Conservation (phyloP, 2,888 invertebrate genomes). For the Phasia obesa region DNA sequence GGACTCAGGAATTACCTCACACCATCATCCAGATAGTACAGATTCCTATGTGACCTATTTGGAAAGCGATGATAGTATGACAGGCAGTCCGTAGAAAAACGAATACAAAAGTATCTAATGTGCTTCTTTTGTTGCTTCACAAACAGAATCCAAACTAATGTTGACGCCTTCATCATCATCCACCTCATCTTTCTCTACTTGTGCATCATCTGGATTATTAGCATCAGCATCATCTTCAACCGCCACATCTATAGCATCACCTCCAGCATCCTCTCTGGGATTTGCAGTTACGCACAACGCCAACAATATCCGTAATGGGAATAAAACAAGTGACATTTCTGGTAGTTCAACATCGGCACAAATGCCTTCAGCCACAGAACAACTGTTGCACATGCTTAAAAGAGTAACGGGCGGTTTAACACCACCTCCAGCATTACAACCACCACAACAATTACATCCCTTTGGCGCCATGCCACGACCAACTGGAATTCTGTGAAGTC, state of each 20-base stretch:
- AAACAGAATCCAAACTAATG: conserved; percentile 82
- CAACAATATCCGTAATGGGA: conserved; percentile 38
- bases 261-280: conserved; percentile 74
- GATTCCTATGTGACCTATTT: conserved; percentile 96
- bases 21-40: conserved; percentile 90
- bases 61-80: conserved; percentile 92
- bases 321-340: conserved; percentile 26
- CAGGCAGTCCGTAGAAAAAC: conserved; percentile 87
- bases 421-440: conserved; percentile 56
- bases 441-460: conserved; percentile 51
- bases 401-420: conserved; percentile 77
- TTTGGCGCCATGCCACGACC: not conserved
- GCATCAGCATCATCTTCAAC: conserved; percentile 76
- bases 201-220: conserved; percentile 56
- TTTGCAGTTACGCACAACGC: conserved; percentile 40
- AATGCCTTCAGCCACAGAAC: conserved; percentile 80
- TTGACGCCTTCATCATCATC: conserved; percentile 79
- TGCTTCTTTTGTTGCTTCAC: conserved; percentile 82
- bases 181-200: conserved; percentile 66
- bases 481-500: conserved; percentile 72
- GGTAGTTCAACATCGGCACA: conserved; percentile 15
- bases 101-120: conserved; percentile 81
- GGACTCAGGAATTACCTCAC: conserved; percentile 84
- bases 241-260: conserved; percentile 78
- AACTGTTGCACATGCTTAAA: conserved; percentile 81